A percentile compares a stretch with the other conserved stretches of the same genome.
Evolutionary conservation across 2,888 invertebrate genomes (phyloP).

Genomic region (Syrista parreyssii): DNA sequence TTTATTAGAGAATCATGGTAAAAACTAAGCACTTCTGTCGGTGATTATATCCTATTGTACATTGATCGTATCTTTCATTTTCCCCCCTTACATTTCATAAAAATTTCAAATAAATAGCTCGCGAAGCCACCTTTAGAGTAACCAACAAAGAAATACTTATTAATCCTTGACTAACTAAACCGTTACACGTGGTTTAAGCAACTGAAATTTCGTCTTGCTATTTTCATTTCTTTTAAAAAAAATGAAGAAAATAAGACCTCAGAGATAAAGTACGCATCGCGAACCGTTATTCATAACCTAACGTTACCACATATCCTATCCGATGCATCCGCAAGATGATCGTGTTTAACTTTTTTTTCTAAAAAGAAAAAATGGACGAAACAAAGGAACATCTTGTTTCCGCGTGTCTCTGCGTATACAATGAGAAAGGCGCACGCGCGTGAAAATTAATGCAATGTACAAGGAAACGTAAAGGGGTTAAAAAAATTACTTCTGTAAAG

Average conservation of each 20-base stretch:
- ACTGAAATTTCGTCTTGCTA: not conserved
- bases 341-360: not conserved
- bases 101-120: not conserved
- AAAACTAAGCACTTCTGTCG: not conserved
- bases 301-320: not conserved
- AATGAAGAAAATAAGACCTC: not conserved
- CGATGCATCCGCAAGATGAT: not conserved
- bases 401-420: conserved; percentile 8
- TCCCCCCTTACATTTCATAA: not conserved
- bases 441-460: not conserved
- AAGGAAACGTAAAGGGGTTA: not conserved
- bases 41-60: not conserved
- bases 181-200: not conserved
- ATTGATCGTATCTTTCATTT: not conserved
- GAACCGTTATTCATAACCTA: not conserved
- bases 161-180: not conserved
- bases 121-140: not conserved
- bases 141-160: not conserved
- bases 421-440: conserved; percentile 6
- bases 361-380: not conserved
- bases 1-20: not conserved
- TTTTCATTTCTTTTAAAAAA: not conserved
- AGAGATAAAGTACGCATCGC: not conserved
- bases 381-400: conserved; percentile 9
- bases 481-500: not conserved